Evolutionary conservation across 2,113 vertebrate genomes (phyloP).

Genomic region (Columba livia): DNA sequence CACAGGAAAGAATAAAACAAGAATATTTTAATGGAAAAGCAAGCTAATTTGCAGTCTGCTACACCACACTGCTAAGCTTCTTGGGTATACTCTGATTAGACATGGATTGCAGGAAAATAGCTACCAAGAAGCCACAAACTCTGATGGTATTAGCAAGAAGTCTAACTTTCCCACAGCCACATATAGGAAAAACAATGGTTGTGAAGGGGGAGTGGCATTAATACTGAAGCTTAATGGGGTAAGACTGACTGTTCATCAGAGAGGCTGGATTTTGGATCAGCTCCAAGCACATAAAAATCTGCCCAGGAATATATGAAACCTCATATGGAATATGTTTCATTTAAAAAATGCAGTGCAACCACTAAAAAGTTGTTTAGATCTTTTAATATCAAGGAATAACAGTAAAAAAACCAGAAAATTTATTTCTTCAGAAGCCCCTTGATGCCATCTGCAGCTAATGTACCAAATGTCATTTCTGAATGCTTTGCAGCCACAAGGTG

Average conservation of each 20-base stretch:
- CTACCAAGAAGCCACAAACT: conserved; percentile 24
- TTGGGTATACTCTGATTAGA: conserved; percentile 46
- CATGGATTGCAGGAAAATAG: conserved; percentile 47
- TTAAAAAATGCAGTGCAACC: not conserved
- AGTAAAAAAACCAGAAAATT: not conserved
- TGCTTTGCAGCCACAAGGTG: not conserved
- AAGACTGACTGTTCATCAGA: conserved; percentile 6
- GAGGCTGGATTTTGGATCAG: conserved; percentile 12
- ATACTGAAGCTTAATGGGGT: conserved; percentile 3
- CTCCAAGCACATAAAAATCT: conserved; percentile 7
- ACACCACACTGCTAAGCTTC: conserved; percentile 9
- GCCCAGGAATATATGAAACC: not conserved
- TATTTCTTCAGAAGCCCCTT: not conserved
- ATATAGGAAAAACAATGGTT: not conserved
- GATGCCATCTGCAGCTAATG: not conserved
- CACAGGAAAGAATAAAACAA: conserved; percentile 33
- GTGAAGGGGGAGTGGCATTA: not conserved
- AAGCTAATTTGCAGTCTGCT: conserved; percentile 58
- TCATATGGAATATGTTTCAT: not conserved
- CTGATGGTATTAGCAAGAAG: conserved; percentile 7
- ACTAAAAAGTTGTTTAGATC: not conserved
- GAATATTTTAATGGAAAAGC: conserved; percentile 47
- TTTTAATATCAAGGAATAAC: not conserved
- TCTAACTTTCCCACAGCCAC: conserved; percentile 44
- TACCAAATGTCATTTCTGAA: not conserved